Evolutionary conservation across 2,888 invertebrate genomes (phyloP), one percentile per base, ranked within the genome.

Genomic region (Tetrapedia diversipes): DNA sequence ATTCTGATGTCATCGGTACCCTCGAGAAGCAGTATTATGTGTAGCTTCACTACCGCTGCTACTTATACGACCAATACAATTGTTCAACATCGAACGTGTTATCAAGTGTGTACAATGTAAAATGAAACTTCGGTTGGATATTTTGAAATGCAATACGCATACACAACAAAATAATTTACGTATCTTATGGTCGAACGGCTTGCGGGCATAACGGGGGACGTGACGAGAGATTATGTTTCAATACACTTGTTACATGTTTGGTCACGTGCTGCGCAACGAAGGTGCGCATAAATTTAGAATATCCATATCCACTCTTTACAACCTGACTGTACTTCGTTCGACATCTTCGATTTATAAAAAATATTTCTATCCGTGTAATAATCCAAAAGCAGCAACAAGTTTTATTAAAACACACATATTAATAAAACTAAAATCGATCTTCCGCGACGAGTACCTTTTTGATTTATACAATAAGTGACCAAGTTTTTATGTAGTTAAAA

Each of bases 251-350:
- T 54, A 69, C 22, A 14, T 8, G 19, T 32, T 29, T 41, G 56
- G 27, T 56, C 70, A 65, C 56, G 70, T 57, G 66, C 24, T 51
- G 56, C 39, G 66, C 32, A 34, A 16, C n/a, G 34, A 11, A 34
- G 34, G 29, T 29, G 54, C 34, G 53, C 45, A n/a, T 27, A 43
- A 43, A 11, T 11, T 8, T 24, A 32, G n/a, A 32, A 34, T 22
- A 0, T 2, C 8, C 16, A 32, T 32, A 22, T 32, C n/a, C n/a
- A 45, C 10, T 16, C 4, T 29, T 11, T 27, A 10, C 4, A 22
- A 32, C 4, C 4, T 49, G 27, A n/a, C n/a, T 24, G 24, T 45
- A 19, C 22, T 45, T 45, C 49, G 7, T 29, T 45, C 8, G 10
- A 39, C 27, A 19, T 8, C 0, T 43, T 43, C 11, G 19, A 45